Base-by-base conservation (phyloP, 2,888 invertebrate genomes). In the Calameuta idolon region DNA sequence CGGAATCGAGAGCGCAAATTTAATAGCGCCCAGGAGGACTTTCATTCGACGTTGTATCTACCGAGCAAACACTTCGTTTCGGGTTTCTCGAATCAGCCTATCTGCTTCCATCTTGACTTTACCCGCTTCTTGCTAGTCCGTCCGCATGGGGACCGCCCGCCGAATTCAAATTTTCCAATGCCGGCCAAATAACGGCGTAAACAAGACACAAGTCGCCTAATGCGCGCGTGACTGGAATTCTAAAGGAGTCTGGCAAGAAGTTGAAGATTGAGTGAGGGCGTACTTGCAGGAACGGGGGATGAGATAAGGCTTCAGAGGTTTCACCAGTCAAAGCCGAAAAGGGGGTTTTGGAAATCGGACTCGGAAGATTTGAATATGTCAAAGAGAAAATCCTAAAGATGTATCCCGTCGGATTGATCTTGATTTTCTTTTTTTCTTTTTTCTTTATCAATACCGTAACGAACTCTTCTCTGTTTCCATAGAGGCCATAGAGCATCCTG, bases 121-220 rank as follows among this genome's bases (percentile, higher is more conserved):
- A 12, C 9, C 12, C 69, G 35, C 34, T 69, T 71, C 71, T 77
- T 77, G n/a, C 75, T 37, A 77, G 77, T 77, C 77, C 75, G 35
- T 77, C 75, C 77, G 77, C 77, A 77, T 77, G 74, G 80, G 84
- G 85, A 79, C 76, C 80, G 78, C 79, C 81, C 79, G 75, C 69
- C 82, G 85, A 86, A 85, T 85, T 86, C 82, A 86, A 84, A 86
- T 86, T 79, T 81, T 74, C 73, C 78, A 76, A 78, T 80, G 82
- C 78, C 79, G 84, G 76, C 74, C 82, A 82, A 86, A 86, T 83
- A 84, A 83, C 82, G 83, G 83, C 83, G 86, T 86, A 86, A 86
- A 86, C 85, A 86, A 86, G 84, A 79, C 82, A 78, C 82, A 82
- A 83, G 86, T 77, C 81, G 83, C 73, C 80, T 84, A 81, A 83